Evolutionary conservation across 2,797 vertebrate species (phyloP), one percentile per base, ranked within the genome.

Genomic region (Labroides dimidiatus): DNA sequence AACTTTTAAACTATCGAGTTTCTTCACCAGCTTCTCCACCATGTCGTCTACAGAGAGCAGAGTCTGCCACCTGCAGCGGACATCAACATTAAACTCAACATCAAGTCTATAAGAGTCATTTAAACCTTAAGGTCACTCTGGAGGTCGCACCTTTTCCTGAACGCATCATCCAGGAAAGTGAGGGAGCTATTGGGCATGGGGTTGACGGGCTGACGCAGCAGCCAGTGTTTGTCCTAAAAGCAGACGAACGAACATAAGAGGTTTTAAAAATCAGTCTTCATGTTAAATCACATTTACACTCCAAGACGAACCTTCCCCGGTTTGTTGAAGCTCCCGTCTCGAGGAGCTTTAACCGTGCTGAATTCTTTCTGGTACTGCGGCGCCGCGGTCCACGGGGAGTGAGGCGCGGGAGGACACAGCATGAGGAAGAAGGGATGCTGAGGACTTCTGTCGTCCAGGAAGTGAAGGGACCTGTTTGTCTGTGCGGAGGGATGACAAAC

Each of bases 201-300:
- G 83, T 89, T 94, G 56, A 60, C 9, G 0, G 95, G 91, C 24
- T 95, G 95, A 33, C 94, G 93, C 59, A 95, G 85, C 76, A 95
- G 86, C 95, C 95, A 95, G 82, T 95, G 95, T 81, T 95, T 95
- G 72, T 92, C 92, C 94, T 95, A 71, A 72, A 73, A n/a, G n/a
- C n/a, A n/a, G n/a, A 60, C n/a, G 45, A 10, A 47, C 6, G 76
- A 0, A 52, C 2, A 7, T 6, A 6, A 14, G 23, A 2, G 7
- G 17, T 0, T 2, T 47, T 15, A 2, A 14, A 21, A 24, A 63
- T 6, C 24, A 19, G 10, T 6, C 0, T 14, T 12, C 0, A 11
- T 0, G 47, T 2, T 8, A 2, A 52, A 13, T 45, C 0, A 24
- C 2, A 15, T 0, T 1, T 17, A 0, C 6, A n/a, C 16, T 0